Conservation (phyloP, 2,888 invertebrate genomes). For the Apoderus coryli region DNA sequence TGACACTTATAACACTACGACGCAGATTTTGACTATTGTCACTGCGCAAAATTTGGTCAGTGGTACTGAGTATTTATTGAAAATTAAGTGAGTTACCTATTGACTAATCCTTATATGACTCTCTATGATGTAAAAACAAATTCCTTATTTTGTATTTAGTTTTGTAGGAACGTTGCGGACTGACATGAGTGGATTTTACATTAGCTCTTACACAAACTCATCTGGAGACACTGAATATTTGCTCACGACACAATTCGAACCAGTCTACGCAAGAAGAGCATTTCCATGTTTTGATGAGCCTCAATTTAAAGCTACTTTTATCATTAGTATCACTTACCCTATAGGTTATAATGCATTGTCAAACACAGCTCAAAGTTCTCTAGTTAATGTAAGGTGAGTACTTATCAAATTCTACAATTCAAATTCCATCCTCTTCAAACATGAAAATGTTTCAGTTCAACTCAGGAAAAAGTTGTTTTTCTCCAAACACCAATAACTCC, state of each 20-base stretch:
- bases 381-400: constrained; percentile 9
- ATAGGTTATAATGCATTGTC: constrained; percentile 17
- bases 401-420: too few relatives aligned
- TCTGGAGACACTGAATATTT: constrained; percentile 22
- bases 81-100: constrained; percentile 6
- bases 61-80: constrained; percentile 12
- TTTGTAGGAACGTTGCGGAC: constrained; percentile 23
- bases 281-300: constrained; percentile 71
- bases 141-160: too few relatives aligned
- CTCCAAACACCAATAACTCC: constrained; percentile 50
- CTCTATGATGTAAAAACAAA: too few relatives aligned
- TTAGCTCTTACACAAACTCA: constrained; percentile 31
- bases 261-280: constrained; percentile 49
- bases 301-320: constrained; percentile 29
- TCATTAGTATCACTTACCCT: constrained; percentile 31
- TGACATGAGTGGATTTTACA: constrained; percentile 37
- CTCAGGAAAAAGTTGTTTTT: too few relatives aligned
- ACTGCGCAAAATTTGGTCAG: constrained; percentile 7
- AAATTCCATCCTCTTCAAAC: too few relatives aligned
- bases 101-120: too few relatives aligned
- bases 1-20: constrained; percentile 10
- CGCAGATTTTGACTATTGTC: constrained; percentile 16
- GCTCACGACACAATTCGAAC: constrained; percentile 56
- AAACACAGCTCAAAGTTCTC: constrained; percentile 14
- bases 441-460: too few relatives aligned